Evolutionary conservation across 2,888 invertebrate species (phyloP), one percentile per base, ranked within the genome.

Genomic region (Chouioia cunea): DNA sequence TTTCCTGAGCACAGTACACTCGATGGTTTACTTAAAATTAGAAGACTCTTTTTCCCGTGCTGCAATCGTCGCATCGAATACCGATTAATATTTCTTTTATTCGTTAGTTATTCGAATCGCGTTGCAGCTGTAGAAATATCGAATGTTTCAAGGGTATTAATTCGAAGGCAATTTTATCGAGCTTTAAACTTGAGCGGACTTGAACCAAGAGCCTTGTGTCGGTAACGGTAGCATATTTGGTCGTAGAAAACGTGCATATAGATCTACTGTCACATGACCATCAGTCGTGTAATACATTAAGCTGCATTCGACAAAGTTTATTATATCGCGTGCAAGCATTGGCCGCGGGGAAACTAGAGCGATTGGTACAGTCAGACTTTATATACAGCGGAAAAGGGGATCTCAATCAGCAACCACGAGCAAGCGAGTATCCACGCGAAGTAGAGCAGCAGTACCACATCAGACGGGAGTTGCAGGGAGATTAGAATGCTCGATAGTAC

Each of bases 271-370:
- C 66, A 59, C 50, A 53, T 18, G 53, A 58, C 58, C 66, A 66
- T 66, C 46, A 66, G 66, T 66, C 66, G 59, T 66, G 23, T 46
- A n/a, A n/a, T n/a, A 58, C 58, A 15, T 66, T 53, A 66, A 58
- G 59, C 52, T n/a, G n/a, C n/a, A 57, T 36, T 59, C 66, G 66
- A 23, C 52, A 48, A 65, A 36, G 56, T 65, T 44, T 22, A 50
- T 27, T 58, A 52, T 50, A 27, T 27, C 27, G 6, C 50, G 14
- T 16, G 64, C 23, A 23, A 64, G 53, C 65, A 8, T 60, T 47
- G 12, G 15, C 12, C 59, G 47, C 48, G 3, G 14, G 46, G 18
- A 3, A 27, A 6, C 27, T 3, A 3, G 27, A 6, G 27, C 27
- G 27, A 3, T 3, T 6, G 27, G 27, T 27, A 27, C 27, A 4